These are phyloP conservation scores for Dynastes maya DNA, from an alignment of 2,888 invertebrate species.

Conservation along the genomic window DNA sequence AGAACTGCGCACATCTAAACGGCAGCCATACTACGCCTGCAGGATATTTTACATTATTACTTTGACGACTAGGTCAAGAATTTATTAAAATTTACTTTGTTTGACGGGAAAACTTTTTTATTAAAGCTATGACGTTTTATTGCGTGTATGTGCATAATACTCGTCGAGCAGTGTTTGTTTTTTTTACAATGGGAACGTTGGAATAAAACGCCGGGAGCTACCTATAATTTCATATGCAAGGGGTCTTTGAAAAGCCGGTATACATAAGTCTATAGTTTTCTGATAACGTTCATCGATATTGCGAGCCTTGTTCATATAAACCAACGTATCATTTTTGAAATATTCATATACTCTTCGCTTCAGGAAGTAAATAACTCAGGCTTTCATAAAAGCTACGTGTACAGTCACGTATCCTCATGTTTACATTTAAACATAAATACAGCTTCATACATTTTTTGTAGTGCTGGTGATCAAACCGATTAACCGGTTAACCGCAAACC, in stretches of 20 bases:
- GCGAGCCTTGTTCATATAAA: too few relatives aligned
- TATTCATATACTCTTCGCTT: neutral
- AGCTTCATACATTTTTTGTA: too few relatives aligned
- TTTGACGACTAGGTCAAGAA: conserved; percentile 57
- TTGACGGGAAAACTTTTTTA: conserved; percentile 38
- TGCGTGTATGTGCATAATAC: conserved; percentile 15
- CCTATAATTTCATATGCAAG: neutral
- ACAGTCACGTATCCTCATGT: neutral
- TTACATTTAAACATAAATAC: conserved; percentile 1
- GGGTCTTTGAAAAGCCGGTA: too few relatives aligned
- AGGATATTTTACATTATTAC: conserved; percentile 60
- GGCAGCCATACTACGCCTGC: conserved; percentile 56
- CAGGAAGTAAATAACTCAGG: neutral
- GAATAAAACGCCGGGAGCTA: conserved; percentile 9
- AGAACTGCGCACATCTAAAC: conserved; percentile 57
- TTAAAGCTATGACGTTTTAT: conserved; percentile 18
- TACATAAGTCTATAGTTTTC: neutral
- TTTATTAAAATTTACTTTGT: conserved; percentile 63
- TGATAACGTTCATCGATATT: neutral
- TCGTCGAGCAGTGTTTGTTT: conserved; percentile 12
- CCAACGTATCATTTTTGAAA: neutral
- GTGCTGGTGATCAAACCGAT: too few relatives aligned
- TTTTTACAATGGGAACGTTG: neutral
- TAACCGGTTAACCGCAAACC: too few relatives aligned
- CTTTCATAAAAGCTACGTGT: neutral